Conservation (phyloP, 2,797 vertebrate species). For the Lutjanus campechanus region DNA sequence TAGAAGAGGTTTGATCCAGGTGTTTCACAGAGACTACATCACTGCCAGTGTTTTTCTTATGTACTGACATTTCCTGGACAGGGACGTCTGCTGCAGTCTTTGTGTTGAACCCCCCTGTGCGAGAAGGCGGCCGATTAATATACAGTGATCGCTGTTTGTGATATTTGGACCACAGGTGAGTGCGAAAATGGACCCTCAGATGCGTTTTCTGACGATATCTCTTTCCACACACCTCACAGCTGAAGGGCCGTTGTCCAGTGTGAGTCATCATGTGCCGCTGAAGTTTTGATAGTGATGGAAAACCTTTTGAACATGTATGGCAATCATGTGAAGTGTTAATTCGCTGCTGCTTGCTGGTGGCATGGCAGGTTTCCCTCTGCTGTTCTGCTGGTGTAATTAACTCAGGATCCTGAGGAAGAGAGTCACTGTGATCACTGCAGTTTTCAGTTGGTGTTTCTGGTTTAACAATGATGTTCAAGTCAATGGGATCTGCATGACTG, state of each 20-base stretch:
- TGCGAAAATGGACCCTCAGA: conserved; percentile 61
- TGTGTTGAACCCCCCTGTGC: not conserved
- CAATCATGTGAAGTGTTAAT: conserved; percentile 37
- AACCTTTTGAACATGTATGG: conserved; percentile 56
- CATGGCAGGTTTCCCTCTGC: not conserved
- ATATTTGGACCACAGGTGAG: conserved; percentile 57
- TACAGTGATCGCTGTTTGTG: conserved; percentile 40
- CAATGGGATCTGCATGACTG: conserved; percentile 3
- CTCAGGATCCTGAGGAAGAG: conserved; percentile 7
- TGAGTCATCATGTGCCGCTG: conserved; percentile 61
- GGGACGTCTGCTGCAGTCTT: conserved; percentile 1
- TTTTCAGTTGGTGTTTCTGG: conserved; percentile 33
- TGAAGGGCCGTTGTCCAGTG: conserved; percentile 62
- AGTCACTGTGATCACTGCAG: not conserved
- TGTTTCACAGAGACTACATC: not conserved
- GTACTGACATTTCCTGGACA: not conserved
- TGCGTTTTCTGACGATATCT: conserved; percentile 64
- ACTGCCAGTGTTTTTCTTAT: not conserved
- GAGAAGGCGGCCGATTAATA: conserved; percentile 27
- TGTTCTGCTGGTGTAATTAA: conserved; percentile 14
- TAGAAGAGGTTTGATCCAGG: not conserved
- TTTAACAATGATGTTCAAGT: conserved; percentile 41
- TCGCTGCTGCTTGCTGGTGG: conserved; percentile 2
- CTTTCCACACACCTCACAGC: conserved; percentile 62
- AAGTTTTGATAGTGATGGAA: conserved; percentile 63